Evolutionary conservation across 2,797 vertebrate species (phyloP).

Genomic region (Myotis daubentonii): DNA sequence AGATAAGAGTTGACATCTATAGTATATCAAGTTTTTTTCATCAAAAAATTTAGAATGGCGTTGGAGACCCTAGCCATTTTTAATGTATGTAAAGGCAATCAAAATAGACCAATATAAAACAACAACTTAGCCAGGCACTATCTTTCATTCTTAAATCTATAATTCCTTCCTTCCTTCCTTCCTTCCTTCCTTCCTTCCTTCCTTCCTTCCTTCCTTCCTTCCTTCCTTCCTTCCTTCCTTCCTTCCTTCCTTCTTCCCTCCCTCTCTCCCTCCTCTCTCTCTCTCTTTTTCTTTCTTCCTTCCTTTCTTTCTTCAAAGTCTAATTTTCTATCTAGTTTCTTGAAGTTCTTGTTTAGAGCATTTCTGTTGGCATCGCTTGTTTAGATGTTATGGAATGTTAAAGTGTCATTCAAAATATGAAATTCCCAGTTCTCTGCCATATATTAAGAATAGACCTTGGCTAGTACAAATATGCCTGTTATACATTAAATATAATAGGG

Average conservation of each 20-base stretch:
- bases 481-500: background rate
- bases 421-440: background rate
- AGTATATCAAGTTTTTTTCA: background rate
- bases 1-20: background rate
- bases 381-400: background rate
- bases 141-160: background rate
- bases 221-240: background rate
- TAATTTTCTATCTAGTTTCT: background rate
- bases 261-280: accelerated
- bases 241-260: too few relatives aligned
- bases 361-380: background rate
- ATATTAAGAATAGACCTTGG: background rate
- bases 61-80: background rate
- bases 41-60: background rate
- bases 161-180: background rate
- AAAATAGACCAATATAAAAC: background rate
- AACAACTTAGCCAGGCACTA: background rate
- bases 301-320: background rate
- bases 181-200: background rate
- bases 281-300: too few relatives aligned
- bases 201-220: background rate
- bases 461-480: background rate
- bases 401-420: background rate
- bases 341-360: background rate
- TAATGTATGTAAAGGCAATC: background rate